phyloP scores from a whole-genome alignment of 2,113 vertebrate genomes.

The Rhynchopsitta pachyrhyncha region DNA sequence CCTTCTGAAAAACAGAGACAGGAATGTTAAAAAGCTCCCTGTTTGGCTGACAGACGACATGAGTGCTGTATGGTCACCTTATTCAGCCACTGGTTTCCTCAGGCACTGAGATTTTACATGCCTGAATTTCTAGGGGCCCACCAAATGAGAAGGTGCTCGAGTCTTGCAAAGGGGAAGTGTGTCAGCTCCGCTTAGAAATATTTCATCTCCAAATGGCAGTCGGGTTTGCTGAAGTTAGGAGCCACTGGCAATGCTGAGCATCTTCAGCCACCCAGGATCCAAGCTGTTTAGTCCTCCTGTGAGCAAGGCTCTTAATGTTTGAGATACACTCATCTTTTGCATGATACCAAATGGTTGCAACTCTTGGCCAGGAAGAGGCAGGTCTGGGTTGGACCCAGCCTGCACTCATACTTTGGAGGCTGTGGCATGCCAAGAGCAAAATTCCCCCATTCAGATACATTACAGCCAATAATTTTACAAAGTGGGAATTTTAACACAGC shows the following conservation, averaged over 20 bases:
- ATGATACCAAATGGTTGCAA: neutral
- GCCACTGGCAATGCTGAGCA: neutral
- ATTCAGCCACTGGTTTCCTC: neutral
- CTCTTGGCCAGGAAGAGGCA: neutral
- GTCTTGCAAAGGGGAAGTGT: neutral
- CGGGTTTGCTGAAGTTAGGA: neutral
- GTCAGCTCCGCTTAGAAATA: neutral
- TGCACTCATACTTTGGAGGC: neutral
- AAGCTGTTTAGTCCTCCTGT: neutral
- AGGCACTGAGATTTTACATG: neutral
- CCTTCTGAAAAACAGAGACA: neutral
- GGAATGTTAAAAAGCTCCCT: neutral
- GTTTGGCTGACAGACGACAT: accelerated
- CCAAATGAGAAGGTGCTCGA: neutral
- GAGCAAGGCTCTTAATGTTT: neutral
- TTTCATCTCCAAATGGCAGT: neutral
- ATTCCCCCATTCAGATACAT: too few relatives aligned
- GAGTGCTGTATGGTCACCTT: neutral
- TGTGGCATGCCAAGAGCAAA: neutral
- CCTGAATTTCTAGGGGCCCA: neutral
- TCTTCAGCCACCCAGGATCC: neutral
- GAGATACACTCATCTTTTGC: neutral
- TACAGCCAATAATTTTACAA: neutral
- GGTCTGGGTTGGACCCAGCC: neutral
- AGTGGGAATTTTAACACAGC: neutral